Evolutionary conservation across 2,113 vertebrate species (phyloP).

Genomic region (Neoarius graeffei): DNA sequence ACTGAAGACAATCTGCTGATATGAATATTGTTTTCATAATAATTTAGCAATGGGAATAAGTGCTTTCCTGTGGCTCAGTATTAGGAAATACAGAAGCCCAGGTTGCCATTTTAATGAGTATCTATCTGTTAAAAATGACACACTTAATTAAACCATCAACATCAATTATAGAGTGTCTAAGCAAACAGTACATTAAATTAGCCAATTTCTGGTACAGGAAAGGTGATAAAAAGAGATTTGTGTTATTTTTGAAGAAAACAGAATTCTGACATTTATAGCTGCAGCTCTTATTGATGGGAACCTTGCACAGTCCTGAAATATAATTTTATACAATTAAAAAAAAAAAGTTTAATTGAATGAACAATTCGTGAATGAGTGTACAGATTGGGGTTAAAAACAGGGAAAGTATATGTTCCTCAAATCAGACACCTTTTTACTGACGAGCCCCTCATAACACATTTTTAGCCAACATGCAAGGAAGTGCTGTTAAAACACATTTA

Average conservation of each 20-base stretch:
- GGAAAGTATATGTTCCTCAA: neutral
- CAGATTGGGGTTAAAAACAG: neutral
- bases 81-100: neutral
- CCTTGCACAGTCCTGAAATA: neutral
- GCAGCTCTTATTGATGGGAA: neutral
- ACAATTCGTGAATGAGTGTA: neutral
- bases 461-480: neutral
- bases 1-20: neutral
- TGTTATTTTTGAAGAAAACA: neutral
- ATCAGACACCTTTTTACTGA: conserved; percentile 31
- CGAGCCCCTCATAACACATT: conserved; percentile 11
- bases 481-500: neutral
- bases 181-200: conserved; percentile 1
- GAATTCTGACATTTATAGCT: neutral
- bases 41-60: conserved; percentile 3
- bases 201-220: neutral
- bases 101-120: conserved; percentile 33
- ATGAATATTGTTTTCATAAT: conserved; percentile 3
- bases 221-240: conserved; percentile 1
- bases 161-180: conserved; percentile 13
- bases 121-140: conserved; percentile 25
- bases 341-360: neutral
- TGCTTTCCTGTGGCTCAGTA: neutral
- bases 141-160: conserved; percentile 30
- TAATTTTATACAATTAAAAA: neutral